phyloP scores from a whole-genome alignment of 1,140 invertebrate species.

The Leptinotarsa defecta region DNA sequence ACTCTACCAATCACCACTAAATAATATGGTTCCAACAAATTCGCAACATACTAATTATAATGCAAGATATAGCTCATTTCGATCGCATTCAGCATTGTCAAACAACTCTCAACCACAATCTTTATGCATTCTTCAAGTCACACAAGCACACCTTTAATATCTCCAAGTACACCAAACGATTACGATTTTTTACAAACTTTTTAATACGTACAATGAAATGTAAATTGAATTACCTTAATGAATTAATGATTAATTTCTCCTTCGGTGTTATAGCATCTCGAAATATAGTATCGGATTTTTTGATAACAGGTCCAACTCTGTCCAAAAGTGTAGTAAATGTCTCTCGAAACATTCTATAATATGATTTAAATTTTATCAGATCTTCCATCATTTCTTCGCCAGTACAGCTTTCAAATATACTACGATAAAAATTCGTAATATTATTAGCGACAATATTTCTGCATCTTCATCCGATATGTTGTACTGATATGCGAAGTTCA shows the following conservation, averaged over 20 bases:
- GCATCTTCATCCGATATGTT: slow-evolving; percentile 31
- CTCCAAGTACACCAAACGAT: not conserved
- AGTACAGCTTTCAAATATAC: slow-evolving; percentile 24
- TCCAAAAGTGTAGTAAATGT: slow-evolving; percentile 11
- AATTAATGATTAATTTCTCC: slow-evolving; percentile 25
- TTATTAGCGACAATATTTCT: not conserved
- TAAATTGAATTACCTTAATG: not conserved
- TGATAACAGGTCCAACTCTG: slow-evolving; percentile 14
- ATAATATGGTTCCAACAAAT: slow-evolving; percentile 22
- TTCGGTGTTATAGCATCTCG: slow-evolving; percentile 19
- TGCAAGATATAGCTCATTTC: not conserved
- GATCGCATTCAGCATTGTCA: not conserved
- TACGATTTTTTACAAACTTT: not conserved
- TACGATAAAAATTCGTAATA: slow-evolving; percentile 22
- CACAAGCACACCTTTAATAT: not conserved
- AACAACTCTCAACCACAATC: slow-evolving; percentile 24
- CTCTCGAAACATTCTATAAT: slow-evolving; percentile 23
- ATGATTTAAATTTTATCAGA: slow-evolving; percentile 25
- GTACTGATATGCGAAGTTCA: slow-evolving; percentile 8
- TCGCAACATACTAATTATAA: not conserved
- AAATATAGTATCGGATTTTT: slow-evolving; percentile 21
- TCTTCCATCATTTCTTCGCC: slow-evolving; percentile 25
- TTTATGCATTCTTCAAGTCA: not conserved
- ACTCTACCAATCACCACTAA: slow-evolving; percentile 23
- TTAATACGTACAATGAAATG: not conserved